Base-by-base conservation (phyloP, 2,113 vertebrate species). In the Todiramphus chloris region DNA sequence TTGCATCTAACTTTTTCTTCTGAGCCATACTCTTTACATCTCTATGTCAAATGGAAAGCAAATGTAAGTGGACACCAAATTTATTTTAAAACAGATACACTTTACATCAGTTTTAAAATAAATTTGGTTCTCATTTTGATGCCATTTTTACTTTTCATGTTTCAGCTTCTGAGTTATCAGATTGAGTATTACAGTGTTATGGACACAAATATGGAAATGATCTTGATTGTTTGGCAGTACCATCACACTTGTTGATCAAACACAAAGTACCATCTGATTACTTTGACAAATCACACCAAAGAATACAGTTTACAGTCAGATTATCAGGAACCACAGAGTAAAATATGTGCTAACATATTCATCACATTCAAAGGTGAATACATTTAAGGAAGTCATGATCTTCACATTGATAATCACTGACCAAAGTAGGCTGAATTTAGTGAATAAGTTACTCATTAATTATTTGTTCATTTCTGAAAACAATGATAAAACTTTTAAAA, bases 401-500 rank as follows among this genome's bases (percentile, higher is more conserved):
- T 92, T 93, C 88, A 64, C 73, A 41, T 84, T 93, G 90, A 86
- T 93, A 86, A 93, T 89, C 79, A 92, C 67, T 87, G 92, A 90
- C 59, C 66, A 63, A 88, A 94, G 89, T 25, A 93, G 60, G 56
- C 68, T 93, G 90, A 94, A 86, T 92, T 94, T 76, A 96, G 82
- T 78, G 83, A 93, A 51, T 43, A 84, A 95, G 62, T 79, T 93
- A 66, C 81, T 96, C 46, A 80, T 94, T 25, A 96, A 94, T 93
- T 95, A 95, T 96, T 96, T 91, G 74, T 78, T 96, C 74, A 85
- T 48, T 81, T 96, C 84, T 82, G 84, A 89, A 97, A 96, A 96
- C 74, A 95, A 96, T 69, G 81, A 85, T 79, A 74, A 94, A 75
- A 93, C 84, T 94, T 93, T 94, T 84, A 76, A 75, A 94, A 94